Evolutionary conservation across 2,888 invertebrate genomes (phyloP).

Genomic region (Euplagia quadripunctaria): DNA sequence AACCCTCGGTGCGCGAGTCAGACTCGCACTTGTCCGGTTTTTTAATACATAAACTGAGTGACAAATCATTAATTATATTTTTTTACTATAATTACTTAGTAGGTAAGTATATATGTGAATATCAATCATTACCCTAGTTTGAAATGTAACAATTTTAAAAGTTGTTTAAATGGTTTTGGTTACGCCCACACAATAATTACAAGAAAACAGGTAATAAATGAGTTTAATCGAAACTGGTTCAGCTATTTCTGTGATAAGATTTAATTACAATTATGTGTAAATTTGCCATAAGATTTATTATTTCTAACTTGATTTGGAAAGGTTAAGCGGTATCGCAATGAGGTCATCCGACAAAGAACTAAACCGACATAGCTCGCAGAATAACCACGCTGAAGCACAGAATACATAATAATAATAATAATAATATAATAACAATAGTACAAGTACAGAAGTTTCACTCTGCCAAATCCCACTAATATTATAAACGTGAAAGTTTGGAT

Average conservation of each 20-base stretch:
- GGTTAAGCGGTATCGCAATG: not conserved
- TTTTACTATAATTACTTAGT: not conserved
- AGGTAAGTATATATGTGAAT: not conserved
- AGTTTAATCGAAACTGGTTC: conserved; percentile 19
- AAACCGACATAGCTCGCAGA: too few relatives aligned
- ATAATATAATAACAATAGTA: too few relatives aligned
- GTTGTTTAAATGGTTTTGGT: not conserved
- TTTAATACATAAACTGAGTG: too few relatives aligned
- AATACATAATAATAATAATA: too few relatives aligned
- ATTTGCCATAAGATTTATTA: not conserved
- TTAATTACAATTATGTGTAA: conserved; percentile 3
- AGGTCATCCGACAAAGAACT: too few relatives aligned
- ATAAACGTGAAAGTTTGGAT: too few relatives aligned
- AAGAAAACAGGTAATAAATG: conserved; percentile 8
- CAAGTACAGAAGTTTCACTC: too few relatives aligned
- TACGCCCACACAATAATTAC: not conserved
- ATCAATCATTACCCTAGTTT: not conserved
- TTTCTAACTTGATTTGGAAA: conserved; percentile 1
- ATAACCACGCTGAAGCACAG: too few relatives aligned
- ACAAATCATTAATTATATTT: too few relatives aligned
- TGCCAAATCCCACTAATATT: too few relatives aligned
- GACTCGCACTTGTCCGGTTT: too few relatives aligned
- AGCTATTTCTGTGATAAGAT: conserved; percentile 19
- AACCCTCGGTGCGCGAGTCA: too few relatives aligned
- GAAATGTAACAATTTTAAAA: conserved; percentile 1